These are phyloP conservation scores for Sphenodon punctatus DNA, from an alignment of 2,797 vertebrate genomes.

Conservation along the genomic window DNA sequence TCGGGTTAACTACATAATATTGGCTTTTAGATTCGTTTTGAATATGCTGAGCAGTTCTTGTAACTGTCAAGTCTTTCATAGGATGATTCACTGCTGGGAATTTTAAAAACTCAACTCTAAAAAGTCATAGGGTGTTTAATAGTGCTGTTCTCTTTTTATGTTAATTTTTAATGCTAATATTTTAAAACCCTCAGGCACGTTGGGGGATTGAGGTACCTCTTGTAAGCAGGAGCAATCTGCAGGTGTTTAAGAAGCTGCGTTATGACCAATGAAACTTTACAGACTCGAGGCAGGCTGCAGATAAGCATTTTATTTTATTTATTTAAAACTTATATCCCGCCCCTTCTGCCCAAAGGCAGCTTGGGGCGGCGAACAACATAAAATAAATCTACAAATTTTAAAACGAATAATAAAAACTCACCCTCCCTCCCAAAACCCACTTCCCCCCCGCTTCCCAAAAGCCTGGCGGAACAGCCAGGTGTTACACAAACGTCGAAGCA, in stretches of 20 bases:
- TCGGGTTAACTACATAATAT: neutral
- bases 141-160: slow-evolving; percentile 31
- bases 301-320: too few species aligned
- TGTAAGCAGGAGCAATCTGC: slow-evolving; percentile 1
- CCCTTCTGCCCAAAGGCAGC: too few species aligned
- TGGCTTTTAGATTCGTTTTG: slow-evolving; percentile 7
- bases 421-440: too few species aligned
- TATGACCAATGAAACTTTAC: neutral
- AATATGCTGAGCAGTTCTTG: slow-evolving; percentile 4
- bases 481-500: too few species aligned
- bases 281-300: neutral
- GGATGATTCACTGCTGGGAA: slow-evolving; percentile 29
- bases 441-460: too few species aligned
- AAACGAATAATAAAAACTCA: too few species aligned
- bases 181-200: slow-evolving; percentile 24
- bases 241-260: neutral
- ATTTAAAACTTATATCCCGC: too few species aligned
- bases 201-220: slow-evolving; percentile 13
- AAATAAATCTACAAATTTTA: too few species aligned
- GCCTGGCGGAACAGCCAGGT: too few species aligned
- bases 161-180: slow-evolving; percentile 44
- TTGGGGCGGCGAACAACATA: too few species aligned
- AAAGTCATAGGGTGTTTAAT: too few species aligned
- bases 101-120: too few species aligned
- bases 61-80: slow-evolving; percentile 9